These are phyloP conservation scores for Hafferia zeledoni DNA, from an alignment of 2,797 vertebrate species.

Conservation along the genomic window DNA sequence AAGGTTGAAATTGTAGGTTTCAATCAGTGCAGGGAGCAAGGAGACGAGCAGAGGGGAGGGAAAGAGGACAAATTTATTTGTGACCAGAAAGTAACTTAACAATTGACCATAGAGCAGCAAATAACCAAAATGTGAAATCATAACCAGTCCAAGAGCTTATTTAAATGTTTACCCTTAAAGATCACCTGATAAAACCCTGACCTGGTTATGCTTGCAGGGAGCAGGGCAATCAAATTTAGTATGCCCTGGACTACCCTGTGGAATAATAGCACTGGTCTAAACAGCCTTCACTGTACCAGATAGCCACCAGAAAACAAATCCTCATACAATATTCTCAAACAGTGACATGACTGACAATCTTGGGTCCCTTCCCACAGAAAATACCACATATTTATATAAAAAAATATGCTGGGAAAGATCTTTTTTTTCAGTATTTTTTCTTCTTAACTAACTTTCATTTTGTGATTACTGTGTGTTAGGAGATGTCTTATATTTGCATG, in stretches of 20 bases:
- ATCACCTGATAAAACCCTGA: not conserved
- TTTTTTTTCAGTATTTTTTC: not conserved
- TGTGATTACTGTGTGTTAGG: too few species aligned
- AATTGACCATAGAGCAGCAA: not conserved
- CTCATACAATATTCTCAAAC: not conserved
- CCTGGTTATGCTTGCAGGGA: not conserved
- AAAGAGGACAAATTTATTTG: not conserved
- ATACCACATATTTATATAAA: not conserved
- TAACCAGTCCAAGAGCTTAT: not conserved
- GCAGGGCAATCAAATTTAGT: not conserved
- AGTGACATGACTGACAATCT: not conserved
- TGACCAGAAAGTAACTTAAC: not conserved
- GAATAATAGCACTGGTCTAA: not conserved
- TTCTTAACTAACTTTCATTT: not conserved
- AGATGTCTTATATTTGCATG: not conserved
- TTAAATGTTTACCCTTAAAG: not conserved
- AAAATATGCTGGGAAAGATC: not conserved
- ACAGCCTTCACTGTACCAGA: not conserved
- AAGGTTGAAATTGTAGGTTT: not conserved
- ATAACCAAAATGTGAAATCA: not conserved
- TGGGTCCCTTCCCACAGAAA: not conserved
- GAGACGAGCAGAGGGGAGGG: fast-evolving
- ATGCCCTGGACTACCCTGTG: not conserved
- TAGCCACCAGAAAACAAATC: not conserved
- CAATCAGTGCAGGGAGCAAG: not conserved